Evolutionary conservation across 2,888 invertebrate genomes (phyloP).

Genomic region (Hololepta plana): DNA sequence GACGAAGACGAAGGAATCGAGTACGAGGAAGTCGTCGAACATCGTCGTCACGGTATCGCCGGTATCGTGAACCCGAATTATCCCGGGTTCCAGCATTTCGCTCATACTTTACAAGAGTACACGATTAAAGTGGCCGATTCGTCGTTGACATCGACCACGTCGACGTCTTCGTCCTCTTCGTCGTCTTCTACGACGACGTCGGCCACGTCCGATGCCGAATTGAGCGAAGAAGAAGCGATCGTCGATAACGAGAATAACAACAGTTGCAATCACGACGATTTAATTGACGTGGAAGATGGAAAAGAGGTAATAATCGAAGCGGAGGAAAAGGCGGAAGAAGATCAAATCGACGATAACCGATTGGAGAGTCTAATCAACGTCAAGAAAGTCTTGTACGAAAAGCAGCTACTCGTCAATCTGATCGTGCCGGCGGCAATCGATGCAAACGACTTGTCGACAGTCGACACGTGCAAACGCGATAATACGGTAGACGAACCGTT

Average conservation of each 20-base stretch:
- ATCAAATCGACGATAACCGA: conserved; percentile 29
- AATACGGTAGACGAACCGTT: too few relatives aligned
- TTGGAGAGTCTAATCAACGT: conserved; percentile 28
- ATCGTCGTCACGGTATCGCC: too few relatives aligned
- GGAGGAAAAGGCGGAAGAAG: conserved; percentile 15
- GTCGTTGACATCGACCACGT: conserved; percentile 30
- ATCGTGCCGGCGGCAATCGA: too few relatives aligned
- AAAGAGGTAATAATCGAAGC: too few relatives aligned
- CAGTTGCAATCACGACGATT: conserved; percentile 16
- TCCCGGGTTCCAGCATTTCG: conserved; percentile 68
- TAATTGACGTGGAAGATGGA: conserved; percentile 16
- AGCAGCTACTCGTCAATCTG: too few relatives aligned
- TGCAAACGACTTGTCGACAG: too few relatives aligned
- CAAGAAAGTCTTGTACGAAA: conserved; percentile 36
- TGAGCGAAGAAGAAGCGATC: conserved; percentile 32
- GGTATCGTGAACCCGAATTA: conserved; percentile 73
- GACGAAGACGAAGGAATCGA: conserved; percentile 1
- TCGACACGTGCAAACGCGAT: too few relatives aligned
- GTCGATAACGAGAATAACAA: conserved; percentile 23
- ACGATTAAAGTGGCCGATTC: conserved; percentile 26
- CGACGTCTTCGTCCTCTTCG: conserved; percentile 20
- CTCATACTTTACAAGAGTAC: conserved; percentile 40
- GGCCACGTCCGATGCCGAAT: conserved; percentile 23
- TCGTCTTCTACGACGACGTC: conserved; percentile 26
- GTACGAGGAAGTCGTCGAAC: conserved; percentile 37